A percentile compares a stretch with the other conserved stretches of the same genome.
Conservation (phyloP, 2,113 vertebrate species). For the Anoplopoma fimbria region DNA sequence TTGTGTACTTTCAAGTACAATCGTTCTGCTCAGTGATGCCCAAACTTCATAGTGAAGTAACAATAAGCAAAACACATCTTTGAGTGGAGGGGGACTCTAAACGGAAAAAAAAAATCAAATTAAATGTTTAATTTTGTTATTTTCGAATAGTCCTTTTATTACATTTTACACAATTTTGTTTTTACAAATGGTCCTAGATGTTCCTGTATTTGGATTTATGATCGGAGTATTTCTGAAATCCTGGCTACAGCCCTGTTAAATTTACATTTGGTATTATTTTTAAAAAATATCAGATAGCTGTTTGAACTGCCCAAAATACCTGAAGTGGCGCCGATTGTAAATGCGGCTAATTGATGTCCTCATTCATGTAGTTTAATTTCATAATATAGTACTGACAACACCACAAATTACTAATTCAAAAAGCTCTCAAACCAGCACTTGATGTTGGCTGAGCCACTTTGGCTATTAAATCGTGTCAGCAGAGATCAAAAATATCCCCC, state of each 20-base stretch:
- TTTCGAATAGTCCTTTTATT: not conserved
- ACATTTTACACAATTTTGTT: not conserved
- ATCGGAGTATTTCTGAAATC: constrained; percentile 4
- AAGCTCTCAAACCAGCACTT: constrained; percentile 7
- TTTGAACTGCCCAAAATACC: not conserved
- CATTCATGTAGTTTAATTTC: constrained; percentile 8
- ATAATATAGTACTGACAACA: not conserved
- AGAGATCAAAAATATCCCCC: not conserved
- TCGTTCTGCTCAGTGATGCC: not conserved
- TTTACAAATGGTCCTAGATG: not conserved
- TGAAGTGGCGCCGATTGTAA: not conserved
- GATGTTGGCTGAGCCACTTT: not conserved
- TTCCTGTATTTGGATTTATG: not conserved
- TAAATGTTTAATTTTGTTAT: not conserved
- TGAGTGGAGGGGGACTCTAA: not conserved
- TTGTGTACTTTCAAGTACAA: not conserved
- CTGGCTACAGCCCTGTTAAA: too few relatives aligned
- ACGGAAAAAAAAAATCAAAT: not conserved
- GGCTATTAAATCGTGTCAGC: not conserved
- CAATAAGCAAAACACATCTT: not conserved
- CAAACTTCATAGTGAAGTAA: not conserved
- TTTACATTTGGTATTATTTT: not conserved
- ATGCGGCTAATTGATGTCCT: constrained; percentile 1
- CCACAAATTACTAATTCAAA: constrained; percentile 1
- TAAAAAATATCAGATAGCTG: not conserved